Percentiles rank a stretch among this genome's conserved stretches.
Conservation (phyloP, 1,140 invertebrate species). For the Acyrthosiphon pisum region DNA sequence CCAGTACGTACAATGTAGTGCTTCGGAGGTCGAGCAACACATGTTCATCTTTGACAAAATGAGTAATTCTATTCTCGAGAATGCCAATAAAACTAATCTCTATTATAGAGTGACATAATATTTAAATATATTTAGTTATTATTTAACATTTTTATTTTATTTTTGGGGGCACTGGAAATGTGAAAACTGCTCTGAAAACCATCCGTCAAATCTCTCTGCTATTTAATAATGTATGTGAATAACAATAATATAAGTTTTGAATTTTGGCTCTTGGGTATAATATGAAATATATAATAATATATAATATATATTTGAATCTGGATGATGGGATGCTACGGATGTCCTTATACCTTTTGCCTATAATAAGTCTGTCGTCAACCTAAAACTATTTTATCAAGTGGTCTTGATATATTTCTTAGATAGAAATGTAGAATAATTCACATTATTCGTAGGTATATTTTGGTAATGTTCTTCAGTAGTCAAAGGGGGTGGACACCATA, state of each 20-base stretch:
- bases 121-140: background rate
- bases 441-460: too few species aligned
- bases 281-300: too few species aligned
- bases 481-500: too few species aligned
- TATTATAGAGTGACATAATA: background rate
- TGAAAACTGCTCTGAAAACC: background rate
- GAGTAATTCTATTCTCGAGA: background rate
- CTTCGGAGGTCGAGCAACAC: background rate
- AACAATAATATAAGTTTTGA: too few species aligned
- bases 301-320: background rate
- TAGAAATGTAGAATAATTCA: too few species aligned
- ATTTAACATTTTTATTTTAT: background rate
- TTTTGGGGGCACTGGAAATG: background rate
- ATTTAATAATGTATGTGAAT: too few species aligned
- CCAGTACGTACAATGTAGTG: background rate
- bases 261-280: too few species aligned
- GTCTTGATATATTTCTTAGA: background rate
- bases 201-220: too few species aligned
- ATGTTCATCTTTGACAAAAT: background rate
- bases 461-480: too few species aligned
- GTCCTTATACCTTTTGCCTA: background rate
- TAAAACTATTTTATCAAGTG: background rate
- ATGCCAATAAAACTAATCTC: background rate
- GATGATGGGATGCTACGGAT: background rate
- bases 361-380: background rate